These are phyloP conservation scores for Podotricha telesiphe DNA, from an alignment of 2,888 invertebrate genomes.

Conservation along the genomic window DNA sequence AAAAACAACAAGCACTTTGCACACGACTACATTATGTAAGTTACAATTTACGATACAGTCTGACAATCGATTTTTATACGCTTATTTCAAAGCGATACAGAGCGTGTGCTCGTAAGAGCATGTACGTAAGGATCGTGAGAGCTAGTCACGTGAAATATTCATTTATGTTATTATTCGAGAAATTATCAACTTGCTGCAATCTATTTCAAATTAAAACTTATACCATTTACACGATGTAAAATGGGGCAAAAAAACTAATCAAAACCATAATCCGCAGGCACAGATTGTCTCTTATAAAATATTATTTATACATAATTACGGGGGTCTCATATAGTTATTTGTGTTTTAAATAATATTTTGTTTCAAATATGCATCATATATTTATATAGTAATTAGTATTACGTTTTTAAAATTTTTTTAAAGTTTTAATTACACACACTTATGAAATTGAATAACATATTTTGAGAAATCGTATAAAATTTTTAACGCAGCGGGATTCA, in stretches of 20 bases:
- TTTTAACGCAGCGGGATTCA: no score
- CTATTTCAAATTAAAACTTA: slow-evolving; percentile 47
- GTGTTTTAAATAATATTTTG: neutral
- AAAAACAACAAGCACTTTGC: neutral
- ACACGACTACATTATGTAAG: neutral
- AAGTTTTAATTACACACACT: no score
- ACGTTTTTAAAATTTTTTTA: no score
- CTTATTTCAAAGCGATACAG: slow-evolving; percentile 11
- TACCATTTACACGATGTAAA: slow-evolving; percentile 53
- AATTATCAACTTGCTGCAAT: slow-evolving; percentile 45
- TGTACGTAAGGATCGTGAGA: slow-evolving; percentile 44
- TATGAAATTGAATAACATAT: no score
- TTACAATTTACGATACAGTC: slow-evolving; percentile 14
- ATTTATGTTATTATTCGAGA: slow-evolving; percentile 50
- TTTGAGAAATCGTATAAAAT: no score
- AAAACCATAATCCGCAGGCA: slow-evolving; percentile 51
- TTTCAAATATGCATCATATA: no score
- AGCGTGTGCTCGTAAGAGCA: slow-evolving; percentile 32
- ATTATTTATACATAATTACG: no score
- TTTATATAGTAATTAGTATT: no score
- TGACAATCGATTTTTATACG: slow-evolving; percentile 24
- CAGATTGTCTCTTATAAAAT: neutral
- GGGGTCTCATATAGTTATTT: neutral
- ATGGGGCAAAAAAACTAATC: slow-evolving; percentile 56
- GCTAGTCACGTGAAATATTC: slow-evolving; percentile 54